Percentiles rank a stretch among this genome's conserved stretches.
phyloP scores from a whole-genome alignment of 2,113 vertebrate genomes.

The Corythornis cristatus region DNA sequence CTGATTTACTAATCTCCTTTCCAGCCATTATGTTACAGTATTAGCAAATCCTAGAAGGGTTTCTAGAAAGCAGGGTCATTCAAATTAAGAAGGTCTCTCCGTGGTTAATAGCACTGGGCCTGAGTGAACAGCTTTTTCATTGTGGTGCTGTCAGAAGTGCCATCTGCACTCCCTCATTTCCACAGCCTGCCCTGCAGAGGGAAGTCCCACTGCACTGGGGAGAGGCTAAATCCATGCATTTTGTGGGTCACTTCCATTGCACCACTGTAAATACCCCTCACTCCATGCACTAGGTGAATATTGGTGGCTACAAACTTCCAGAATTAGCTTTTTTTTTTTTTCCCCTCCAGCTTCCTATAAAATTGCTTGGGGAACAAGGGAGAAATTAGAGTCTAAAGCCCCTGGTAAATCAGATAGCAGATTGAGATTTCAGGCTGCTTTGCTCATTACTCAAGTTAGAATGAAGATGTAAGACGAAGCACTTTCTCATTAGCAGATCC shows the following conservation, averaged over 20 bases:
- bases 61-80: conserved; percentile 2
- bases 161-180: conserved; percentile 14
- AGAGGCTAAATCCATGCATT: neutral
- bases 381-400: neutral
- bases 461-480: neutral
- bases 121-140: neutral
- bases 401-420: neutral
- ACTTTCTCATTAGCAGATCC: conserved; percentile 1
- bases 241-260: conserved; percentile 8
- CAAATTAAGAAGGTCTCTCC: neutral
- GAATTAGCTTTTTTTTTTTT: conserved; percentile 4
- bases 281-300: neutral
- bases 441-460: neutral
- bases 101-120: neutral
- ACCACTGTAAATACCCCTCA: neutral
- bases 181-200: conserved; percentile 8
- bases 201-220: neutral
- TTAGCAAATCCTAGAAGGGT: neutral
- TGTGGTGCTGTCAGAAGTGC: conserved; percentile 7
- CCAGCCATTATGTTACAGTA: neutral
- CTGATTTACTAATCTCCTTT: conserved; percentile 12
- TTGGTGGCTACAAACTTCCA: neutral
- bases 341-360: neutral
- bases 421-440: neutral
- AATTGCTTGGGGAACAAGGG: neutral